phyloP scores from a whole-genome alignment of 2,113 vertebrate species.

The Corythaeola cristata region DNA sequence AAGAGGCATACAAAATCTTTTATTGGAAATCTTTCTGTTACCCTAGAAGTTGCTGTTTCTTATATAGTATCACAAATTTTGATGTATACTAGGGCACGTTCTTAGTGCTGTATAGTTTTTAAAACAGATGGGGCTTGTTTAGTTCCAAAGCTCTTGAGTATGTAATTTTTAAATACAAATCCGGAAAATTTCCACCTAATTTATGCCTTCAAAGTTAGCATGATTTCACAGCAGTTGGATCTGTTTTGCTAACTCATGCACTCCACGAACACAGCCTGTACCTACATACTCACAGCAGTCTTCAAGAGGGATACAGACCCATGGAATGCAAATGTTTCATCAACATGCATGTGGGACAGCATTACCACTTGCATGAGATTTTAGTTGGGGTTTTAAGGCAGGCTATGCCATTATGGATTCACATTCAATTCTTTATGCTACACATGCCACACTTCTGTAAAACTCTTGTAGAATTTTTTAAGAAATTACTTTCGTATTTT shows the following conservation, averaged over 20 bases:
- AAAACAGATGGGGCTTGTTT: constrained; percentile 55
- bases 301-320: background rate
- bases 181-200: constrained; percentile 49
- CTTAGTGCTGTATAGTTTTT: background rate
- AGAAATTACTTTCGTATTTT: constrained; percentile 8
- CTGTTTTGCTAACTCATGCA: background rate
- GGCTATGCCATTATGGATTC: background rate
- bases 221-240: constrained; percentile 35
- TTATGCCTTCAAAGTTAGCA: background rate
- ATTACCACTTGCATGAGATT: background rate
- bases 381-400: background rate
- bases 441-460: background rate
- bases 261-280: background rate
- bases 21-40: background rate
- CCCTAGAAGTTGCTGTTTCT: background rate
- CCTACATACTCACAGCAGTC: background rate
- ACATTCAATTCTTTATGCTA: background rate
- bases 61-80: background rate
- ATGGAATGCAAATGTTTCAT: background rate
- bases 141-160: constrained; percentile 31
- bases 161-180: constrained; percentile 26
- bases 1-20: background rate
- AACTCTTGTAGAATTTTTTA: background rate
- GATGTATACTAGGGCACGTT: background rate
- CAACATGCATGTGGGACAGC: background rate